These are phyloP conservation scores for Parasteatoda tepidariorum DNA, from an alignment of 1,140 invertebrate species.

Conservation along the genomic window DNA sequence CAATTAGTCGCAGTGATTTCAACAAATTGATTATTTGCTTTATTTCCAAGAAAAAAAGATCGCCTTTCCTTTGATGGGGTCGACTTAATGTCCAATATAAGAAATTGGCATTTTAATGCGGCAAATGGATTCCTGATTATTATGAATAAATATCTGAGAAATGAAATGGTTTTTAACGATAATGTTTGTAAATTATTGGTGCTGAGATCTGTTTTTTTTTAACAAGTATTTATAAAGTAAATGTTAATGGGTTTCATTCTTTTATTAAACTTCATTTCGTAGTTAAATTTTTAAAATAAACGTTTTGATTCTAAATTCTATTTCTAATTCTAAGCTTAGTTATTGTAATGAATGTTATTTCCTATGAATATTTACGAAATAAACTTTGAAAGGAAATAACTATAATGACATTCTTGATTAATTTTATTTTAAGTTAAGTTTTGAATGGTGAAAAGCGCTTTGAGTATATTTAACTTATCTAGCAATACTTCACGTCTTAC, in stretches of 20 bases:
- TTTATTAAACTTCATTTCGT: background rate
- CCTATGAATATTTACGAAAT: no score
- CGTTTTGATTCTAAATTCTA: no score
- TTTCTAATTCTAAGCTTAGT: no score
- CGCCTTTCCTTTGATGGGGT: background rate
- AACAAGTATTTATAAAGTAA: background rate
- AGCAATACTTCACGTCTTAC: no score
- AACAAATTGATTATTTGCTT: conserved; percentile 37
- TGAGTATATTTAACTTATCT: no score
- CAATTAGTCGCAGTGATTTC: conserved; percentile 37
- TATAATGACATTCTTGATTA: no score
- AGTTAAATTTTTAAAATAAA: no score
- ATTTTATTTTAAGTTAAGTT: no score
- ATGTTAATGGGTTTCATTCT: background rate
- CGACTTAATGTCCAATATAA: conserved; percentile 18
- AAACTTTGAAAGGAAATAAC: no score
- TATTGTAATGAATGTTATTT: no score
- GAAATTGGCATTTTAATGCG: background rate
- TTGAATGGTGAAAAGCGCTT: no score
- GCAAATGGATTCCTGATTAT: background rate
- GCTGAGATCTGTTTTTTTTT: background rate
- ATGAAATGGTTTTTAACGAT: background rate
- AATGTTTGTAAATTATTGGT: background rate
- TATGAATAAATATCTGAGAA: background rate
- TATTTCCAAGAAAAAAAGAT: conserved; percentile 1